Evolutionary conservation across 2,888 invertebrate species (phyloP).

Genomic region (Trissolcus japonicus): DNA sequence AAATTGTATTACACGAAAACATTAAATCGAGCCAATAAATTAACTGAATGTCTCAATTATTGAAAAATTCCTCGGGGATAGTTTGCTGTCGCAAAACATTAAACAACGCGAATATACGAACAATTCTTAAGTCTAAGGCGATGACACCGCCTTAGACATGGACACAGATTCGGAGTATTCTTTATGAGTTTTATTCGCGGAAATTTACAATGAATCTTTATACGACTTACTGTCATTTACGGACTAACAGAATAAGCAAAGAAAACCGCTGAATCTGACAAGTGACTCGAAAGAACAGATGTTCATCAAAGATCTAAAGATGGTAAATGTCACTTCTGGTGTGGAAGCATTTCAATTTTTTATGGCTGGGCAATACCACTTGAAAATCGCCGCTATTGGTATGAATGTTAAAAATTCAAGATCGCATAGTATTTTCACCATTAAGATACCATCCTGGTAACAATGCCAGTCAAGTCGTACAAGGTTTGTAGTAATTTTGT

Average conservation of each 20-base stretch:
- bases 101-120: slow-evolving; percentile 60
- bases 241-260: slow-evolving; percentile 67
- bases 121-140: no score
- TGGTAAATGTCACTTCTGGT: slow-evolving; percentile 83
- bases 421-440: slow-evolving; percentile 89
- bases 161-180: slow-evolving; percentile 67
- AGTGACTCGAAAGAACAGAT: slow-evolving; percentile 67
- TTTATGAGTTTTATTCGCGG: slow-evolving; percentile 92
- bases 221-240: slow-evolving; percentile 84
- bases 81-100: slow-evolving; percentile 66
- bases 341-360: slow-evolving; percentile 92
- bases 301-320: slow-evolving; percentile 73
- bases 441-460: no score
- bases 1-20: slow-evolving; percentile 11
- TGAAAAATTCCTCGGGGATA: slow-evolving; percentile 65
- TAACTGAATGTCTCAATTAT: slow-evolving; percentile 64
- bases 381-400: slow-evolving; percentile 89
- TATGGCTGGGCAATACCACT: slow-evolving; percentile 86
- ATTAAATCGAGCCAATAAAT: slow-evolving; percentile 68
- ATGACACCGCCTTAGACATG: no score
- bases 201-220: slow-evolving; percentile 94
- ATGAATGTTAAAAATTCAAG: slow-evolving; percentile 91
- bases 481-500: no score
- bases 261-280: slow-evolving; percentile 67
- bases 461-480: no score